These are phyloP conservation scores for Lophius americanus DNA, from an alignment of 2,797 vertebrate genomes.

Conservation along the genomic window DNA sequence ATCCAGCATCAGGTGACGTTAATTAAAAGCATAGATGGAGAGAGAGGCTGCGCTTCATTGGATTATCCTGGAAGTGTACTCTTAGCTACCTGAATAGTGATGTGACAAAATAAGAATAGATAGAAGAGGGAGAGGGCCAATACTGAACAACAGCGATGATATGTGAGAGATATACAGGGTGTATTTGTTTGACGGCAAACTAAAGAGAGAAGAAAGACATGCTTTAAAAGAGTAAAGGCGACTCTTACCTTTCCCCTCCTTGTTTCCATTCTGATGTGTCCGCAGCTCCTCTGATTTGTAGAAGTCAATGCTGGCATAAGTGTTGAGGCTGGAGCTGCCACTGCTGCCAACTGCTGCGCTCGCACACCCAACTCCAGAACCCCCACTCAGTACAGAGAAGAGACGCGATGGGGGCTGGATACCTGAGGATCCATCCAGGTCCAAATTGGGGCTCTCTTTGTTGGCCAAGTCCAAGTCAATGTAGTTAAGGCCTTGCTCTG, in stretches of 20 bases:
- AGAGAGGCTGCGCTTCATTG: conserved; percentile 33
- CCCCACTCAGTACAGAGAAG: conserved; percentile 72
- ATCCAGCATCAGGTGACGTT: conserved; percentile 66
- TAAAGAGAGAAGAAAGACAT: neutral
- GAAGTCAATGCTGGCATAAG: conserved; percentile 87
- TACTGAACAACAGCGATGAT: neutral
- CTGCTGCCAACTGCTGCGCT: conserved; percentile 55
- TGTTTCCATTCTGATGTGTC: conserved; percentile 78
- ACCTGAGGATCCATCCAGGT: conserved; percentile 69
- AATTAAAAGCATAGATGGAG: conserved; percentile 52
- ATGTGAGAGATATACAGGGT: neutral
- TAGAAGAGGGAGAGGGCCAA: conserved; percentile 1
- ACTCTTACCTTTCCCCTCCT: conserved; percentile 79
- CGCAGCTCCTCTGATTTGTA: conserved; percentile 83
- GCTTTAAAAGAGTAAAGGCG: neutral
- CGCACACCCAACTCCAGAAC: conserved; percentile 47
- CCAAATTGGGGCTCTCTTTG: conserved; percentile 69
- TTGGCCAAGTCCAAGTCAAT: conserved; percentile 85
- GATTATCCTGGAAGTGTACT: conserved; percentile 52
- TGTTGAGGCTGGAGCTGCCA: conserved; percentile 74
- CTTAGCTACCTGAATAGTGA: conserved; percentile 27
- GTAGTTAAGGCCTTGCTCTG: conserved; percentile 85
- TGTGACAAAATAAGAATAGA: conserved; percentile 7
- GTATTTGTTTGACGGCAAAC: conserved; percentile 4
- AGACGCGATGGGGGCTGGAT: conserved; percentile 76